A percentile compares a stretch with the other conserved stretches of the same genome.
Evolutionary conservation across 2,113 vertebrate genomes (phyloP).

Genomic region (Oncorhynchus masou): DNA sequence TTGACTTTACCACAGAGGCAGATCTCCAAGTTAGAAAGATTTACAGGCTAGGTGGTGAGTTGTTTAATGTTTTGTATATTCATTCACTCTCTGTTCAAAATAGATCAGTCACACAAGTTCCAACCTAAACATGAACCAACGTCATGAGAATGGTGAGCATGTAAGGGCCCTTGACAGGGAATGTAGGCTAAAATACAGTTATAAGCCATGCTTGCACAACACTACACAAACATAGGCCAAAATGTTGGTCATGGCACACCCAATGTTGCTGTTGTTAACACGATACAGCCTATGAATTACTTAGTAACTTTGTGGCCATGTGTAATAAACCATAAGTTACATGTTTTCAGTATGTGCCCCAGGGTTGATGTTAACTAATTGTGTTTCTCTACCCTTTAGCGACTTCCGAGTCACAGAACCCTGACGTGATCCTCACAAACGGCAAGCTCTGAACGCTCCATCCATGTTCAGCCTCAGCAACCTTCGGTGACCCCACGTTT

Average conservation of each 20-base stretch:
- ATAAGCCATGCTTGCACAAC: too few relatives aligned
- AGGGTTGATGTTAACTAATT: background rate
- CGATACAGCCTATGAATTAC: background rate
- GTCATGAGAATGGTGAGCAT: background rate
- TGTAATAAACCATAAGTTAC: background rate
- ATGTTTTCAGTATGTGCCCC: too few relatives aligned
- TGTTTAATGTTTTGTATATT: background rate
- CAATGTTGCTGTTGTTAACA: background rate
- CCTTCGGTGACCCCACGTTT: background rate
- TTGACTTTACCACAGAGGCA: background rate
- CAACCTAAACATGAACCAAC: background rate
- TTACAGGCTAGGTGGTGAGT: background rate
- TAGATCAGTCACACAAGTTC: too few relatives aligned
- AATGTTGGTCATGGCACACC: too few relatives aligned
- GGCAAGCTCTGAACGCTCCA: background rate
- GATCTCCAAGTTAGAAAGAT: background rate
- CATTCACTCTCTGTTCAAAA: background rate
- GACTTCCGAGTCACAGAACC: background rate
- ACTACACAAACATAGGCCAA: too few relatives aligned
- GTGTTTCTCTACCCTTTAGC: too few relatives aligned
- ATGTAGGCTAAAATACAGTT: too few relatives aligned
- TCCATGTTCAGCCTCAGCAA: background rate
- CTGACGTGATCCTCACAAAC: background rate
- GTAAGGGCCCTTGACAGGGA: too few relatives aligned
- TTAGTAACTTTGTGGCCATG: background rate